phyloP scores from a whole-genome alignment of 2,797 vertebrate species.

The Myiotriccus ornatus region DNA sequence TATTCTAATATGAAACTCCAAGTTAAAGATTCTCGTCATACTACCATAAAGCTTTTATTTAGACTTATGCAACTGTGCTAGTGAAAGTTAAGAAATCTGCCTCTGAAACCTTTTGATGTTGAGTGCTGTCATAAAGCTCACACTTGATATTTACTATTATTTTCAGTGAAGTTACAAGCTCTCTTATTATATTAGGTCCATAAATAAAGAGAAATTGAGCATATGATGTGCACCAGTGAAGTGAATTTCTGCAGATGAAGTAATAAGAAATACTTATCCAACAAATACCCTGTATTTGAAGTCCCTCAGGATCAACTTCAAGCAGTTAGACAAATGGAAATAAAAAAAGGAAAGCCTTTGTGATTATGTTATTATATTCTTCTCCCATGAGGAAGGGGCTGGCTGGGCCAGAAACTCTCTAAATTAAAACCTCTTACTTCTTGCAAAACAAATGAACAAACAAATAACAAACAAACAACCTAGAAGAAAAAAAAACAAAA shows the following conservation, averaged over 20 bases:
- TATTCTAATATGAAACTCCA: not conserved
- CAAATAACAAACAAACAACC: not conserved
- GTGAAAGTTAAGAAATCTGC: not conserved
- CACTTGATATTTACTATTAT: not conserved
- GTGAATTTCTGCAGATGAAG: not conserved
- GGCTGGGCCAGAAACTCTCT: not conserved
- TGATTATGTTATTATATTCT: not conserved
- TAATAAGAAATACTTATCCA: not conserved
- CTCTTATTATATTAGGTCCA: not conserved
- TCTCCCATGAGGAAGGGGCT: not conserved
- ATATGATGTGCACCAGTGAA: not conserved
- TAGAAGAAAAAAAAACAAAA: not conserved
- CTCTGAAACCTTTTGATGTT: slow-evolving; percentile 1
- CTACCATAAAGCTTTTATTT: not conserved
- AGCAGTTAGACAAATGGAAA: not conserved
- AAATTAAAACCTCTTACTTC: not conserved
- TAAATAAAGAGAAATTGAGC: not conserved
- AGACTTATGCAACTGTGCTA: not conserved
- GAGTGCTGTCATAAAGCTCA: not conserved
- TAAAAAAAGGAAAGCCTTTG: not conserved
- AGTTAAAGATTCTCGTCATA: not conserved
- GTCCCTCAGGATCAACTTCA: not conserved
- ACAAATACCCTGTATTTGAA: not conserved
- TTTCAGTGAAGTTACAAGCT: not conserved
- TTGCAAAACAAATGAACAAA: not conserved